phyloP scores from a whole-genome alignment of 2,888 invertebrate genomes.

The Cyaniris semiargus region DNA sequence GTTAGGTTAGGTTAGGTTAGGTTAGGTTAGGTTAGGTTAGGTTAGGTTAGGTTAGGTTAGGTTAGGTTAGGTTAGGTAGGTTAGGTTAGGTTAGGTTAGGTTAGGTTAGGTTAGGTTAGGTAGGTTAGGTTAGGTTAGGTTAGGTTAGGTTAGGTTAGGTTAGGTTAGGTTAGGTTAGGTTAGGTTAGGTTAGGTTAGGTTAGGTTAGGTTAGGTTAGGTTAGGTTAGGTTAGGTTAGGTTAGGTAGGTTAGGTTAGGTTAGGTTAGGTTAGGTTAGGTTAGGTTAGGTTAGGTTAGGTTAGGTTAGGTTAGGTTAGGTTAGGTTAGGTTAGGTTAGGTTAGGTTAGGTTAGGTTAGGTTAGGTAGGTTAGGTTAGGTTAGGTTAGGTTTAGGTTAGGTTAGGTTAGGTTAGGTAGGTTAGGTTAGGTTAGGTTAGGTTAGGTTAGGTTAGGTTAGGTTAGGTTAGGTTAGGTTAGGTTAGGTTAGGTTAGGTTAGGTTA shows the following conservation, averaged over 20 bases:
- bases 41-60: conserved; percentile 41
- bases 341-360: conserved; percentile 34
- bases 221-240: conserved; percentile 38
- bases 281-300: conserved; percentile 36
- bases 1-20: conserved; percentile 36
- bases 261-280: conserved; percentile 33
- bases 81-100: too few species aligned
- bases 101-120: conserved; percentile 36
- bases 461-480: too few species aligned
- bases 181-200: conserved; percentile 39
- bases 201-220: conserved; percentile 37
- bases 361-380: conserved; percentile 33
- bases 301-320: conserved; percentile 36
- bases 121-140: conserved; percentile 41
- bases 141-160: conserved; percentile 27
- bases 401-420: too few species aligned
- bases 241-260: conserved; percentile 38
- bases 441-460: too few species aligned
- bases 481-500: too few species aligned
- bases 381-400: conserved; percentile 5
- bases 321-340: conserved; percentile 35
- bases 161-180: conserved; percentile 39
- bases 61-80: conserved; percentile 34
- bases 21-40: conserved; percentile 35
- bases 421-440: too few species aligned